A percentile compares a stretch with the other conserved stretches of the same genome.
Conservation (phyloP, 2,797 vertebrate genomes). For the Philypnodon macrostomus region DNA sequence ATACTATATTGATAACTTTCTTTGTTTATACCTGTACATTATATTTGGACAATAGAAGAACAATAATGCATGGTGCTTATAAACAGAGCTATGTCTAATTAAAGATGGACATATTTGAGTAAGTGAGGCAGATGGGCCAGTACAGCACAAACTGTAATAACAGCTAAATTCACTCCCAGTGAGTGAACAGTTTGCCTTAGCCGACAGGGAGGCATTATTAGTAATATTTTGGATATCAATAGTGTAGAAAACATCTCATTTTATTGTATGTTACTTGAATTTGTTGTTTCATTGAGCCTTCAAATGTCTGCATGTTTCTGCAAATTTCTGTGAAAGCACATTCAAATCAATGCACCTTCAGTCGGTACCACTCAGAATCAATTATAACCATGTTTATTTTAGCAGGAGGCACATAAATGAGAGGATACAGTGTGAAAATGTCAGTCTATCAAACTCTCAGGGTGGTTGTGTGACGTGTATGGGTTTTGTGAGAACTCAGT, state of each 20-base stretch:
- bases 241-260: conserved; percentile 4
- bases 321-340: conserved; percentile 24
- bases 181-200: conserved; percentile 7
- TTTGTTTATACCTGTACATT: too few relatives aligned
- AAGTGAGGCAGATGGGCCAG: neutral
- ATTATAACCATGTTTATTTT: conserved; percentile 11
- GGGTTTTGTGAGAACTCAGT: conserved; percentile 35
- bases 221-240: conserved; percentile 1
- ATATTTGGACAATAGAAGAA: too few relatives aligned
- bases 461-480: conserved; percentile 30
- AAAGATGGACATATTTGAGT: too few relatives aligned
- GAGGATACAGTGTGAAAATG: conserved; percentile 13
- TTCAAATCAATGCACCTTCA: conserved; percentile 18
- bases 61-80: too few relatives aligned
- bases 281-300: conserved; percentile 25
- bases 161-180: too few relatives aligned
- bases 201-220: conserved; percentile 3
- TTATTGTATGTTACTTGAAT: conserved; percentile 11
- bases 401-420: conserved; percentile 13
- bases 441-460: conserved; percentile 49
- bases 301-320: conserved; percentile 20
- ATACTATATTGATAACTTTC: neutral
- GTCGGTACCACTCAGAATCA: conserved; percentile 6
- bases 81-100: too few relatives aligned
- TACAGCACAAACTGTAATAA: conserved; percentile 5